Evolutionary conservation across 2,888 invertebrate genomes (phyloP), one percentile per base, ranked within the genome.

Genomic region (Archips crataeganus): DNA sequence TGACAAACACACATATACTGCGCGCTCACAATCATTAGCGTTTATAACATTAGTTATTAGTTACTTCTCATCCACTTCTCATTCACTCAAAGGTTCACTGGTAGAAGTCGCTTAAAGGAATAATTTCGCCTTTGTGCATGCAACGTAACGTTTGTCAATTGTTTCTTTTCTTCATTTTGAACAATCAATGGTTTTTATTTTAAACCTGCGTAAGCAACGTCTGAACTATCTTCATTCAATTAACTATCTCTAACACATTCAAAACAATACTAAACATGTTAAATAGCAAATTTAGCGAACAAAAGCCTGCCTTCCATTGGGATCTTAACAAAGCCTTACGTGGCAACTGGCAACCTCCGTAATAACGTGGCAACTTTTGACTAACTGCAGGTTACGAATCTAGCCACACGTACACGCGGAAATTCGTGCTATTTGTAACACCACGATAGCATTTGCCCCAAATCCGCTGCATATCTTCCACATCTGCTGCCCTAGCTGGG

Each of bases 361-460:
- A 23, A 23, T 1, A 23, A 13, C 47, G 13, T 11, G 54, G 54
- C 54, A 54, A 54, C 57, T 32, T 11, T 23, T 15, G 34, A 39
- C 70, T 64, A 32, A 32, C 39, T 70, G 65, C 64, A 64, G 59
- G 57, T 32, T 57, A 32, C 57, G 32, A 32, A 11, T 57, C 32
- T 57, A 32, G 57, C 57, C 57, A 32, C 57, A 57, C 57, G 67
- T 68, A 49, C 57, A 47, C n/a, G 13, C 39, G 73, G 63, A 73
- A 68, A 36, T 63, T n/a, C 63, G 54, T 39, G 39, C 72, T 62
- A 72, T 72, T 72, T 67, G 67, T 63, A 72, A 49, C 68, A 68
- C 39, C 39, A 13, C 9, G 49, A 69, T 73, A 73, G 39, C 63
- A 73, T 73, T 68, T 68, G 68, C 13, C 34, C 15, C 36, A 32